phyloP scores from a whole-genome alignment of 1,140 invertebrate species.

The Callitettix versicolor region DNA sequence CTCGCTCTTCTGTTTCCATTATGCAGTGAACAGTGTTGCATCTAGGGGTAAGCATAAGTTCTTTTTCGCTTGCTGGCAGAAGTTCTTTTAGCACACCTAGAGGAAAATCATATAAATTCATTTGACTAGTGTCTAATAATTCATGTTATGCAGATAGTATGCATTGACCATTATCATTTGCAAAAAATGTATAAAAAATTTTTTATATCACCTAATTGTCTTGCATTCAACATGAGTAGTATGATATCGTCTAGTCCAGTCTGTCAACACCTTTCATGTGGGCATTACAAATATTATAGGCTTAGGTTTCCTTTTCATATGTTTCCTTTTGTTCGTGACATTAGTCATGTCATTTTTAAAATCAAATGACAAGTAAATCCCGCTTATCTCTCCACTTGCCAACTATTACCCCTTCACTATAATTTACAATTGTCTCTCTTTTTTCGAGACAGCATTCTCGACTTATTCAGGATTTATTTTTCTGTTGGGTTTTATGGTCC shows the following conservation, averaged over 20 bases:
- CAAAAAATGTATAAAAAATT: too few species aligned
- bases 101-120: too few species aligned
- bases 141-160: too few species aligned
- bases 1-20: not conserved
- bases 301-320: constrained; percentile 10
- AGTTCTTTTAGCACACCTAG: not conserved
- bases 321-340: constrained; percentile 19
- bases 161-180: too few species aligned
- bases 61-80: not conserved
- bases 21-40: not conserved
- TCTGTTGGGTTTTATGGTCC: not conserved
- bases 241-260: constrained; percentile 28
- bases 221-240: constrained; percentile 25
- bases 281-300: constrained; percentile 25
- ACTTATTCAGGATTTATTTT: too few species aligned
- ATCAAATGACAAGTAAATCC: constrained; percentile 3
- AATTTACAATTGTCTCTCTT: not conserved
- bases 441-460: not conserved
- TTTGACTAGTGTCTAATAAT: too few species aligned
- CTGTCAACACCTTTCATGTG: too few species aligned
- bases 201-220: constrained; percentile 21
- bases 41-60: not conserved
- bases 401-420: not conserved
- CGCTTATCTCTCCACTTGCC: not conserved
- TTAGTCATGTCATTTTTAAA: constrained; percentile 1